Base-by-base conservation (phyloP, 2,113 vertebrate species). In the Naja naja region DNA sequence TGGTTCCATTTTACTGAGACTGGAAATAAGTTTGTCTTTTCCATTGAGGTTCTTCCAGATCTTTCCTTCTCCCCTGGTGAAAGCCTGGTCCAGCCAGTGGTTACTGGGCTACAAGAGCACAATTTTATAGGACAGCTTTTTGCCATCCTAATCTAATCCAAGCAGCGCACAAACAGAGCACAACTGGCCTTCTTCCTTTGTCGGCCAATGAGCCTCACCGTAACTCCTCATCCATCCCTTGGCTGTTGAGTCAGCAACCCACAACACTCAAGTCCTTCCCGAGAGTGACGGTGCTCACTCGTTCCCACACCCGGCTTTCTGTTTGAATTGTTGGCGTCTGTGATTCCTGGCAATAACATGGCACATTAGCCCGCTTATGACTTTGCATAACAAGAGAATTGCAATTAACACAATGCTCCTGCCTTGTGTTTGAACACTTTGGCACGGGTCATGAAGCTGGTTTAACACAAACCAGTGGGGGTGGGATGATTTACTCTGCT, bases 281-380 rank as follows among this genome's bases (percentile, higher is more conserved):
- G 23, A 85, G 30, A 74, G 69, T 58, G 52, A 1, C 43, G 0
- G 45, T 1, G 11, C 54, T 90, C 5, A 54, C 88, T 90, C 14
- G 1, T 86, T 39, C 45, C 90, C 47, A 86, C 55, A 20, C 27
- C 54, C 85, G 27, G 91, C 30, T 91, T 93, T 10, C 93, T 93
- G 85, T 53, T 91, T 11, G 92, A 94, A 91, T 7, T 0, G 27
- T 60, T 94, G 90, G 89, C 90, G 92, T 93, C 94, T 89, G 69
- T 91, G 87, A 95, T 22, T 90, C 74, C 93, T 88, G 93, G 96
- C 89, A 96, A 93, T 97, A 93, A 97, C 96, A 97, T 23, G 95
- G 97, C 95, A 97, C 97, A 96, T 96, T 95, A 95, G 95, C 90
- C 95, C 53, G 94, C 94, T 93, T 94, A 96, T 96, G 96, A 92